Percentiles rank a stretch among this genome's conserved stretches.
phyloP scores from a whole-genome alignment of 2,888 invertebrate genomes.

The Diplolepis rosae region DNA sequence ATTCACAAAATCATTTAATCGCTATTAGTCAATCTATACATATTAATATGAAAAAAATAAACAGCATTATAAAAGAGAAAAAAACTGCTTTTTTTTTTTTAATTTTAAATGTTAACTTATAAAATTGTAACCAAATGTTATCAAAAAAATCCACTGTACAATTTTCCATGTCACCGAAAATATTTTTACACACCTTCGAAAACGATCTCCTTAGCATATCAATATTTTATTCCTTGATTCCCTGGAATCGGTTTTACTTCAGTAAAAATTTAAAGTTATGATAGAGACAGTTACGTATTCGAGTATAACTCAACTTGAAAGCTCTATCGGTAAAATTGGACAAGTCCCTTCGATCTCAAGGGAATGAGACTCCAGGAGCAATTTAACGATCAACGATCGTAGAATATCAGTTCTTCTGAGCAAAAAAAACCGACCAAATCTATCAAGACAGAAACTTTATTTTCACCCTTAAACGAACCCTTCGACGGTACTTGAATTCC shows the following conservation, averaged over 20 bases:
- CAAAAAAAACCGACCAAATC: conserved; percentile 1
- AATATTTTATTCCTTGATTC: conserved; percentile 25
- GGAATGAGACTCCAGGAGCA: conserved; percentile 14
- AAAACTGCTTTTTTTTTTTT: too few relatives aligned
- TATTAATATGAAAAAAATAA: too few relatives aligned
- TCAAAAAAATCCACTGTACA: neutral
- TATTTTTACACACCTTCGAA: neutral
- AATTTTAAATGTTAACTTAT: neutral
- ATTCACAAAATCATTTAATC: too few relatives aligned
- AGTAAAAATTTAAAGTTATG: conserved; percentile 26
- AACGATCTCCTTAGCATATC: conserved; percentile 7
- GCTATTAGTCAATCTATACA: too few relatives aligned
- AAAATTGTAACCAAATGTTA: neutral
- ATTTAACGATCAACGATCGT: conserved; percentile 21
- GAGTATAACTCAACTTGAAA: conserved; percentile 11
- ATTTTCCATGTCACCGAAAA: neutral
- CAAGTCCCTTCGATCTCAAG: conserved; percentile 26
- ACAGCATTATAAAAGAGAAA: neutral
- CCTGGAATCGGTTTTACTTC: neutral
- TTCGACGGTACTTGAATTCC: neutral
- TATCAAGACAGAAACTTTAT: neutral
- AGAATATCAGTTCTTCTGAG: neutral
- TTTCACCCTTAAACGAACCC: neutral
- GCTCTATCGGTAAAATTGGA: conserved; percentile 26
- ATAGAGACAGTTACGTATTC: conserved; percentile 20